These are phyloP conservation scores for Pseudomyrmex sp. DNA, from an alignment of 1,140 invertebrate genomes.

Conservation along the genomic window DNA sequence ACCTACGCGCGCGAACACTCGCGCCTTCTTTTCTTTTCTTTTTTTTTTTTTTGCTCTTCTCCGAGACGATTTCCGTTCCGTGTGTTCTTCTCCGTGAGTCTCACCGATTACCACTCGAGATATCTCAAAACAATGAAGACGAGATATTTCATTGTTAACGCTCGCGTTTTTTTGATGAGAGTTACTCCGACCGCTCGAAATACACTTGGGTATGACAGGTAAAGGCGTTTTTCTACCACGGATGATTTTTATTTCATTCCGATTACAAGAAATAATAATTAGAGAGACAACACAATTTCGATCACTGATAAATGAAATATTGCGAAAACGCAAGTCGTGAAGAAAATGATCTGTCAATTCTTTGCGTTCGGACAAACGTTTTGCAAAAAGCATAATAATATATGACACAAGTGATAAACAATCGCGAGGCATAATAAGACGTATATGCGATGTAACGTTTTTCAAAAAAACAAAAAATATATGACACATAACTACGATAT, in stretches of 20 bases:
- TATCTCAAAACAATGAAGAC: conserved; percentile 75
- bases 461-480: background rate
- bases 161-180: conserved; percentile 58
- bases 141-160: conserved; percentile 68
- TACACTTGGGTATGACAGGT: conserved; percentile 61
- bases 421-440: background rate
- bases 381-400: background rate
- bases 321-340: too few relatives aligned
- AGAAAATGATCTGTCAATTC: background rate
- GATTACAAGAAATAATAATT: too few relatives aligned
- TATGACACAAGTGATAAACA: background rate
- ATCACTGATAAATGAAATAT: background rate
- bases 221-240: background rate
- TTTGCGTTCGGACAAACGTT: conserved; percentile 1
- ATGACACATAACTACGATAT: background rate
- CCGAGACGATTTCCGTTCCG: conserved; percentile 18
- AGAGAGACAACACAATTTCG: conserved; percentile 3
- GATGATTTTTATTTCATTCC: too few relatives aligned
- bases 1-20: conserved; percentile 72
- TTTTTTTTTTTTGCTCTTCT: background rate
- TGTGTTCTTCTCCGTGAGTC: conserved; percentile 33
- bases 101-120: conserved; percentile 63
- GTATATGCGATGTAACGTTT: conserved; percentile 17
- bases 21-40: conserved; percentile 33
- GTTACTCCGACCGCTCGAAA: conserved; percentile 69